These are phyloP conservation scores for Carcina quercana DNA, from an alignment of 2,888 invertebrate species.

Conservation along the genomic window DNA sequence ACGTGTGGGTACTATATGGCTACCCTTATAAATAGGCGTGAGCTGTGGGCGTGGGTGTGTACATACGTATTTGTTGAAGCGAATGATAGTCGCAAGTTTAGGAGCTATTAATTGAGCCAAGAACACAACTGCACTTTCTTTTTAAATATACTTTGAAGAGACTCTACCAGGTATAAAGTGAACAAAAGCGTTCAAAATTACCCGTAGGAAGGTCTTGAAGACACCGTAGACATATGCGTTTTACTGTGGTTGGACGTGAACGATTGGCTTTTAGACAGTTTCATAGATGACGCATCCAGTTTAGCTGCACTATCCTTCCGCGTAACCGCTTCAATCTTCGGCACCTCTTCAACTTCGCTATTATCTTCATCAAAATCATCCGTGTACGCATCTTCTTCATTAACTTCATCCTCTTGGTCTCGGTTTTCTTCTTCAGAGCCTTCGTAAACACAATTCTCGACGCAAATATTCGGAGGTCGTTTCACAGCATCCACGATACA, in stretches of 20 bases:
- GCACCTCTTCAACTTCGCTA: slow-evolving; percentile 37
- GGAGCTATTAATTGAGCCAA: no score
- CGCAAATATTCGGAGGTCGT: slow-evolving; percentile 56
- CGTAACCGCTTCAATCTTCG: slow-evolving; percentile 26
- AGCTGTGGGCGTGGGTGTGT: no score
- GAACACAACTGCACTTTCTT: no score
- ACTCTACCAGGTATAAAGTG: no score
- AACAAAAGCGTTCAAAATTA: slow-evolving; percentile 31
- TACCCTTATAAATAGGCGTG: no score
- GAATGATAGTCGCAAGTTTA: no score
- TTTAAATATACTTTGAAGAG: no score
- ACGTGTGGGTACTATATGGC: no score
- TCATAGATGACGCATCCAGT: slow-evolving; percentile 29
- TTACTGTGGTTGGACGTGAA: slow-evolving; percentile 40
- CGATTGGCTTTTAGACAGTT: slow-evolving; percentile 49
- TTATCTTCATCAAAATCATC: slow-evolving; percentile 66
- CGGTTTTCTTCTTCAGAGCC: slow-evolving; percentile 33
- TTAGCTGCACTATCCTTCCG: slow-evolving; percentile 23
- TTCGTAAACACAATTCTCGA: slow-evolving; percentile 55
- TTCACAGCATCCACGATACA: slow-evolving; percentile 60
- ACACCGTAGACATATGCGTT: no score
- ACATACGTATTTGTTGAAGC: no score
- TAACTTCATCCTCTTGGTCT: slow-evolving; percentile 19
- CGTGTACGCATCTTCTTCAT: slow-evolving; percentile 54
- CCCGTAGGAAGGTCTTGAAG: no score